Conservation (phyloP, 2,888 invertebrate genomes). For the Eristalinus aeneus region DNA sequence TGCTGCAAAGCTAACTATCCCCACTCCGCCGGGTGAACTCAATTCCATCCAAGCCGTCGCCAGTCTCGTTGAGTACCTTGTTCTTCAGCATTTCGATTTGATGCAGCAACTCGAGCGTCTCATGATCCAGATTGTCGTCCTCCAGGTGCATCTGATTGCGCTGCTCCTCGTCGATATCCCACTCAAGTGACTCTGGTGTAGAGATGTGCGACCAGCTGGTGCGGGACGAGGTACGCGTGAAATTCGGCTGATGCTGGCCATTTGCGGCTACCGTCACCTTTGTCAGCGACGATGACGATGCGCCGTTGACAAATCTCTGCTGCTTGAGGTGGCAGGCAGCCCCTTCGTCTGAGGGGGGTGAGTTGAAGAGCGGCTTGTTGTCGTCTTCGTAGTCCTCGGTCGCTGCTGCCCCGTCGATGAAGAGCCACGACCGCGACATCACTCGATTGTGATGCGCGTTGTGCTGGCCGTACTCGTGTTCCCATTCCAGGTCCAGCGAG, state of each 20-base stretch:
- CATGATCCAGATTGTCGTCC: constrained; percentile 83
- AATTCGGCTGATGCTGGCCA: constrained; percentile 46
- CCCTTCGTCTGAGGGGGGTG: constrained; percentile 56
- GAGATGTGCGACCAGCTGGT: constrained; percentile 84
- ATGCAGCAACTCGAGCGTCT: constrained; percentile 84
- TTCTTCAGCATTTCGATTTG: constrained; percentile 86
- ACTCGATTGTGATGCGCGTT: constrained; percentile 33
- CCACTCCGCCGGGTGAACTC: constrained; percentile 61
- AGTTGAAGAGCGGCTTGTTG: constrained; percentile 60
- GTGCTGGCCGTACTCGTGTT: constrained; percentile 82
- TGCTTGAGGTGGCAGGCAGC: constrained; percentile 46
- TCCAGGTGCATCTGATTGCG: constrained; percentile 78
- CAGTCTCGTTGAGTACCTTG: constrained; percentile 85
- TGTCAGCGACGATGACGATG: neutral
- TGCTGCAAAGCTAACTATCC: constrained; percentile 51
- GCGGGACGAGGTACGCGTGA: constrained; percentile 79
- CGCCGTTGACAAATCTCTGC: constrained; percentile 14
- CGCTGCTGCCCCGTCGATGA: constrained; percentile 57
- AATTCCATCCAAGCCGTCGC: constrained; percentile 78
- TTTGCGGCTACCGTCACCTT: neutral
- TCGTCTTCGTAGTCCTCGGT: constrained; percentile 38
- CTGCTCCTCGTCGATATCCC: constrained; percentile 84
- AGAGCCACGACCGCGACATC: constrained; percentile 58
- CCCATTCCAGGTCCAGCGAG: constrained; percentile 87
- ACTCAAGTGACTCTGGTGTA: constrained; percentile 86